Conservation (phyloP, 2,888 invertebrate genomes). For the Sinelater perroti region DNA sequence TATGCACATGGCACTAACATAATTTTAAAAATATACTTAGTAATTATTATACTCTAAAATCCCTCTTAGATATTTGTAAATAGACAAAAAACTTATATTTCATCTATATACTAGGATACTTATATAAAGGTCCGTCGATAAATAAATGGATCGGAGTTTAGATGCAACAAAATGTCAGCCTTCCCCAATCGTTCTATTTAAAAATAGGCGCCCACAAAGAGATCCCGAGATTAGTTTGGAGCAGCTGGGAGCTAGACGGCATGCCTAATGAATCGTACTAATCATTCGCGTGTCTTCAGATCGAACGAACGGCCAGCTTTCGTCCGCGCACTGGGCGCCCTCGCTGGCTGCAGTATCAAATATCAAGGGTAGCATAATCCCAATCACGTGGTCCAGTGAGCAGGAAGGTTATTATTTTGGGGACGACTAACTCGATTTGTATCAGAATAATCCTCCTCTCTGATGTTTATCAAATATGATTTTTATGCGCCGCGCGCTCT, state of each 20-base stretch:
- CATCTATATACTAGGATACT: too few species aligned
- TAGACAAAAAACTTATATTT: too few species aligned
- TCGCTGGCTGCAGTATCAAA: conserved; percentile 42
- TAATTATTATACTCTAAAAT: too few species aligned
- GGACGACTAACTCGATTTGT: conserved; percentile 56
- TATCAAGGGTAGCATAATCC: conserved; percentile 53
- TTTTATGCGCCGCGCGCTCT: conserved; percentile 47
- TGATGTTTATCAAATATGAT: conserved; percentile 53
- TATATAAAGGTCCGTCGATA: too few species aligned
- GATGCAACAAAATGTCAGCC: too few species aligned
- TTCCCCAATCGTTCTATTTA: too few species aligned
- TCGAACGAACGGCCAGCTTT: conserved; percentile 24
- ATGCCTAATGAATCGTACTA: conserved; percentile 20
- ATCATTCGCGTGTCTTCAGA: conserved; percentile 22
- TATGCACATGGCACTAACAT: too few species aligned
- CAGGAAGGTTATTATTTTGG: conserved; percentile 58
- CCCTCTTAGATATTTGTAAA: too few species aligned
- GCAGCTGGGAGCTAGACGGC: conserved; percentile 9
- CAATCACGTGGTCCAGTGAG: conserved; percentile 57
- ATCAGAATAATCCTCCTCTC: conserved; percentile 52
- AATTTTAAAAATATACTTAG: too few species aligned
- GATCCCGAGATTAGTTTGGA: conserved; percentile 19
- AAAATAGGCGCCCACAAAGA: too few species aligned
- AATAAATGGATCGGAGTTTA: too few species aligned
- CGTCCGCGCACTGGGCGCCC: conserved; percentile 2